Evolutionary conservation across 1,140 invertebrate species (phyloP), one percentile per base, ranked within the genome.

Genomic region (Lepeophtheirus salmonis): DNA sequence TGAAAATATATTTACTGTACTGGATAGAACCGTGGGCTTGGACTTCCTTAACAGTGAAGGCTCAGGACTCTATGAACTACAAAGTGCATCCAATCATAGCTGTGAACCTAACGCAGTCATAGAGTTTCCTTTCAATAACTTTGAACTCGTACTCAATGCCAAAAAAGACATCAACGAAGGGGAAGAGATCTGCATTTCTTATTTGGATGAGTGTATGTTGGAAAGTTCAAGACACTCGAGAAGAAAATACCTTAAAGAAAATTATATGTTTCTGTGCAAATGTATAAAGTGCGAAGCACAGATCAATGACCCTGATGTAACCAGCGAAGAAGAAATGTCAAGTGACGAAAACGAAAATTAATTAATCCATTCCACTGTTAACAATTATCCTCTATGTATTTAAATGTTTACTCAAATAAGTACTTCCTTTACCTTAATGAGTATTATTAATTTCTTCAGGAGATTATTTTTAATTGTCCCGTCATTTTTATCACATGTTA

Each of bases 1-100:
- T 70, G 84, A 89, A 66, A 75, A 79, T 62, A 66, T 92, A 21
- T 95, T 94, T 71, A 77, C 83, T 63, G 79, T 83, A 67, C 79
- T 95, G 66, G 83, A 89, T 61, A 78, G 69, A 89, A 86, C 83
- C 69, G 82, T 84, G 50, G 90, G 88, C n/a, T n/a, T 41, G 17
- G 75, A 79, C 61, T 96, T 95, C 70, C 70, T 95, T 14, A 88
- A 95, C 70, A 89, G 83, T 70, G 90, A 96, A 77, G 91, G 90
- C 1, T 89, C 89, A 16, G 91, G 85, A 1, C 71, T 97, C 0
- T 96, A 87, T 72, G 67, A 75, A 16, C 65, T 85, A 0, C 89
- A 95, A 69, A 91, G 89, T 68, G 75, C 81, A 26, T 81, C 84
- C 58, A 96, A 96, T 73, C 91, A 97, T 70, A 92, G 87, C 68